phyloP scores from a whole-genome alignment of 2,888 invertebrate species.

The Atherix ibis region DNA sequence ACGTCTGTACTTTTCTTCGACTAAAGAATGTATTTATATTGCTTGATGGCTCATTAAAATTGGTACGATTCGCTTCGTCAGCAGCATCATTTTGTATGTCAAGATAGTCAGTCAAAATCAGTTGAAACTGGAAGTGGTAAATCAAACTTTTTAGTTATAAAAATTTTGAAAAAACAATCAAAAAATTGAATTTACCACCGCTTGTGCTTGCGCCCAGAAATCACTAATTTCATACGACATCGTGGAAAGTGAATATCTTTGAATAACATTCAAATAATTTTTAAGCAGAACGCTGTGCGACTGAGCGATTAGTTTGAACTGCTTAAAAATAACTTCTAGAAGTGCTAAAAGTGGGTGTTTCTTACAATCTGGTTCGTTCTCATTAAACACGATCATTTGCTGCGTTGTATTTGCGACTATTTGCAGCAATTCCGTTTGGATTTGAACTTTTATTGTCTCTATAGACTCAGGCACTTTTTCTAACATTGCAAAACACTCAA shows the following conservation, averaged over 20 bases:
- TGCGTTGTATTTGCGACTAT: constrained; percentile 68
- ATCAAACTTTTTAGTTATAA: constrained; percentile 3
- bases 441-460: constrained; percentile 67
- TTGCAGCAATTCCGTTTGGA: constrained; percentile 64
- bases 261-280: constrained; percentile 44
- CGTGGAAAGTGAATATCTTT: constrained; percentile 38
- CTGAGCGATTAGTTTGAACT: constrained; percentile 66
- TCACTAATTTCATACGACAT: constrained; percentile 55
- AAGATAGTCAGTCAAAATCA: constrained; percentile 70
- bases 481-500: constrained; percentile 71
- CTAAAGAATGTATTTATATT: constrained; percentile 36
- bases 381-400: constrained; percentile 43
- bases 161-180: too few relatives aligned
- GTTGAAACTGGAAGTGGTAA: constrained; percentile 62
- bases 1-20: constrained; percentile 29
- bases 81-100: constrained; percentile 63
- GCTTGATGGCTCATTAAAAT: constrained; percentile 28
- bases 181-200: constrained; percentile 48
- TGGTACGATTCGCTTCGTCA: constrained; percentile 39
- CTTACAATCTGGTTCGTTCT: constrained; percentile 15
- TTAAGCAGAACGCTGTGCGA: constrained; percentile 56
- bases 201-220: constrained; percentile 82
- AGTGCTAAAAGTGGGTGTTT: constrained; percentile 39
- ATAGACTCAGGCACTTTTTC: constrained; percentile 73
- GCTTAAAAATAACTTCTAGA: constrained; percentile 60